Evolutionary conservation across 2,113 vertebrate genomes (phyloP), one percentile per base, ranked within the genome.

Genomic region (Lethenteron camtschaticum): DNA sequence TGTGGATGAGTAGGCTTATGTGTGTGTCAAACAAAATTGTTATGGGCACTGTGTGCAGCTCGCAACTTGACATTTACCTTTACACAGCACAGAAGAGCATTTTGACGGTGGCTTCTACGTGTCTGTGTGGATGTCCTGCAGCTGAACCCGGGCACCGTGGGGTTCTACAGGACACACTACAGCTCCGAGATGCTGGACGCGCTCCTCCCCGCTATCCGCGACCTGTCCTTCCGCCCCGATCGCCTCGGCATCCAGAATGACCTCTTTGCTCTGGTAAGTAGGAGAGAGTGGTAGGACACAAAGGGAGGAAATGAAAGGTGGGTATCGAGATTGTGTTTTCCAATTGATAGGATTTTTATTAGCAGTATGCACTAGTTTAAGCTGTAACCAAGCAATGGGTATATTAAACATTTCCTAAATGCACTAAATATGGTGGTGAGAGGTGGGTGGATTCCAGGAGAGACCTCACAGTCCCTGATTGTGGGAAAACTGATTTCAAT

Each of bases 111-210:
- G 41, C 41, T n/a, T 41, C 41, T 41, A 41, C 41, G 6, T 41
- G 6, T 41, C 41, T 41, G 41, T 41, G 41, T 41, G 41, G 41
- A 41, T 41, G 41, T 41, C 6, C 68, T 71, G 68, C 11, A 97
- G 94, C 78, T 96, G 73, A 97, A 97, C 77, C 86, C 89, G 11
- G 94, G 94, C 70, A 96, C 90, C 1, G 88, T 97, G 70, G 94
- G 94, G n/a, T 97, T 97, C 76, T 97, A 90, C 74, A 86, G 94
- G 55, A 88, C 92, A 41, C 89, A 95, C 72, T 97, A 96, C 78
- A 96, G 88, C 79, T 79, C 86, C 1, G 70, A 81, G 74, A 92
- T 97, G 90, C 79, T 97, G 77, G 81, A 92, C 72, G 85, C 82
- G 73, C 81, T 97, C 72, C 78, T 96, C 70, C 91, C 91, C 3